Evolutionary conservation across 2,113 vertebrate genomes (phyloP).

Genomic region (Desmodus rotundus): DNA sequence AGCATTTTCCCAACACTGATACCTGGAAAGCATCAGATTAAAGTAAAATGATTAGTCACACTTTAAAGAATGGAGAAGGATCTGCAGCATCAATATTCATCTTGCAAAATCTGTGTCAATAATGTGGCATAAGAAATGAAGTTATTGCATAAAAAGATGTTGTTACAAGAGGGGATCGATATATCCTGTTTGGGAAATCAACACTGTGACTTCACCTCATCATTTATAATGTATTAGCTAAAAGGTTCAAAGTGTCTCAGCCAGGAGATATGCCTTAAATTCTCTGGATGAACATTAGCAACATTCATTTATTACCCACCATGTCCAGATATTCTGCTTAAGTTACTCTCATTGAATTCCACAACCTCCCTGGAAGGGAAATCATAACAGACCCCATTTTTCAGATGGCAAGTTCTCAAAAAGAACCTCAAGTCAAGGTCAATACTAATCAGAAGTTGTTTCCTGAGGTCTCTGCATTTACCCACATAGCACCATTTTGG

Average conservation of each 20-base stretch:
- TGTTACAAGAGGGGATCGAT: constrained; percentile 35
- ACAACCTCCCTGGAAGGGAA: neutral
- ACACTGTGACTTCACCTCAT: constrained; percentile 18
- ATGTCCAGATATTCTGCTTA: neutral
- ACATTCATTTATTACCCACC: neutral
- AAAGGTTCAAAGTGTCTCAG: constrained; percentile 25
- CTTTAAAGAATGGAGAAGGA: constrained; percentile 22
- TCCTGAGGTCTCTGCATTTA: neutral
- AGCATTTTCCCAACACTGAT: neutral
- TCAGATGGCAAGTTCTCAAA: neutral
- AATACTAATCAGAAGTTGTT: neutral
- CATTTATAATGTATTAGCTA: constrained; percentile 48
- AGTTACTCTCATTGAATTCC: neutral
- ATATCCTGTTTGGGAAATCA: constrained; percentile 38
- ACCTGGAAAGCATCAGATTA: constrained; percentile 5
- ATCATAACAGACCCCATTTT: neutral
- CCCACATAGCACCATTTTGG: neutral
- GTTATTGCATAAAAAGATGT: constrained; percentile 41
- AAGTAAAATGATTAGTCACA: constrained; percentile 44
- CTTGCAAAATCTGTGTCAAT: constrained; percentile 42
- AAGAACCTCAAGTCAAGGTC: neutral
- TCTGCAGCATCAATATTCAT: constrained; percentile 29
- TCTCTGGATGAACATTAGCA: neutral
- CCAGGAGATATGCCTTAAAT: neutral
- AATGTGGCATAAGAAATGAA: constrained; percentile 27